phyloP scores from a whole-genome alignment of 2,797 vertebrate species.

The Peromyscus melanophrys region DNA sequence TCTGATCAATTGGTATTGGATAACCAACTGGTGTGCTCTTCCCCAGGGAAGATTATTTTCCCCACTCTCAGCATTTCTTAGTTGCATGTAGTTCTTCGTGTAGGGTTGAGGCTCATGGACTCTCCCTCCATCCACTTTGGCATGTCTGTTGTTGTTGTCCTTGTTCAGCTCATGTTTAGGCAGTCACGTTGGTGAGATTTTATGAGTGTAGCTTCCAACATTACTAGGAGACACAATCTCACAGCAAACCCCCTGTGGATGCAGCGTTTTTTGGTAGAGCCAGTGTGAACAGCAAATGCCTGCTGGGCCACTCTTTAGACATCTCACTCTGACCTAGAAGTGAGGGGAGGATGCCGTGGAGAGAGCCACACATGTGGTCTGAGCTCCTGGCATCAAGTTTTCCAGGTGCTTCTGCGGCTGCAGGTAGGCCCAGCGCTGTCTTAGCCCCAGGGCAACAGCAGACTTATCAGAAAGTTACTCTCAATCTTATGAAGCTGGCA shows the following conservation, averaged over 20 bases:
- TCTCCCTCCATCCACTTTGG: neutral
- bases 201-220: neutral
- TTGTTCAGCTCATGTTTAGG: neutral
- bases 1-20: neutral
- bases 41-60: neutral
- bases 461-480: neutral
- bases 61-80: neutral
- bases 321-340: neutral
- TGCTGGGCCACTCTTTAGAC: neutral
- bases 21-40: neutral
- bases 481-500: slow-evolving; percentile 15
- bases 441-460: neutral
- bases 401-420: fast-evolving
- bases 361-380: neutral
- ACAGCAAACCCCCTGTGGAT: neutral
- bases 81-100: no score
- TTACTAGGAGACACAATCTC: neutral
- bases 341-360: neutral
- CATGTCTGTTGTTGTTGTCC: neutral
- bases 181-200: neutral
- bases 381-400: neutral
- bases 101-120: neutral
- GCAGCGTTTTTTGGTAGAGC: neutral
- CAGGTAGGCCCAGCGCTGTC: neutral
- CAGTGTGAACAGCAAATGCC: neutral